A percentile compares a stretch with the other conserved stretches of the same genome.
Evolutionary conservation across 1,140 invertebrate species (phyloP).

Genomic region (Phenacoccus solenopsis): DNA sequence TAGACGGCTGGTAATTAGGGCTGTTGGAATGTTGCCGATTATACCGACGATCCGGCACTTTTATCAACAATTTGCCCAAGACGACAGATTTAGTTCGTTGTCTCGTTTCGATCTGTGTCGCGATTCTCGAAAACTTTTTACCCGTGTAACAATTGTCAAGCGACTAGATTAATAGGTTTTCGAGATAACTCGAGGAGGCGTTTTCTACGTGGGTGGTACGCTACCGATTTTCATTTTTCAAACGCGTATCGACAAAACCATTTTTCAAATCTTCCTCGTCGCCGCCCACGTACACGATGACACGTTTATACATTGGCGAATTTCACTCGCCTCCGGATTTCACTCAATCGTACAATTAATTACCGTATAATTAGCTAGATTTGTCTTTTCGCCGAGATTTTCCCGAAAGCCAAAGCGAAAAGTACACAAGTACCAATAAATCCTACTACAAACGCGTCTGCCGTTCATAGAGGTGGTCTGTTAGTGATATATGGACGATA

Average conservation of each 20-base stretch:
- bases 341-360: neutral
- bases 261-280: neutral
- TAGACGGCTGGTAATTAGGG: constrained; percentile 8
- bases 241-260: neutral
- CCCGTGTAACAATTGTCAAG: constrained; percentile 8
- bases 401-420: too few species aligned
- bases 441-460: neutral
- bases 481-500: neutral
- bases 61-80: constrained; percentile 15
- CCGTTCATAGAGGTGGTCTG: too few species aligned
- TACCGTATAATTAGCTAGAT: neutral
- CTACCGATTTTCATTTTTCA: constrained; percentile 3
- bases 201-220: constrained; percentile 4
- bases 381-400: too few species aligned
- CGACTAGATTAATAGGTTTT: constrained; percentile 10
- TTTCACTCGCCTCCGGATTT: neutral
- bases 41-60: neutral
- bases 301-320: neutral
- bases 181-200: neutral
- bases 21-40: constrained; percentile 12
- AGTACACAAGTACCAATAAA: too few species aligned
- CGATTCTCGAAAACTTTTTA: neutral
- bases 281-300: neutral
- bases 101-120: neutral
- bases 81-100: constrained; percentile 15